A percentile compares a stretch with the other conserved stretches of the same genome.
Conservation (phyloP, 2,113 vertebrate species). For the Tetrao urogallus region DNA sequence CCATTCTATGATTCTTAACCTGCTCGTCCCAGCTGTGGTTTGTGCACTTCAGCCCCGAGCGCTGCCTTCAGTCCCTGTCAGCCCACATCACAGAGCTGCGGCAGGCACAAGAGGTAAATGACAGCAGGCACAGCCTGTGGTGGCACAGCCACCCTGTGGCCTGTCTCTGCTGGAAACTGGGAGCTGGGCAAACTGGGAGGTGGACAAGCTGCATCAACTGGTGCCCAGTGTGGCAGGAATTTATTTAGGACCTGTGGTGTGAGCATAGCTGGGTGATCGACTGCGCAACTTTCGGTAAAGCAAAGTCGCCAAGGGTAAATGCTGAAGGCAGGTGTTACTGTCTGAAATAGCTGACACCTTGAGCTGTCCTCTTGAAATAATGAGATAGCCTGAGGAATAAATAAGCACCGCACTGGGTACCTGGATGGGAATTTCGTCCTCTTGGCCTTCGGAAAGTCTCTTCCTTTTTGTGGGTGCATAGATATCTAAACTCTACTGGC, state of each 20-base stretch:
- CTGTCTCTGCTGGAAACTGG: not conserved
- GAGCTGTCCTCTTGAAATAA: not conserved
- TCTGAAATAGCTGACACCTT: not conserved
- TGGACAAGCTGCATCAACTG: not conserved
- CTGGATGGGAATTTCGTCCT: not conserved
- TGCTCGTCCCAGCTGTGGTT: conserved; percentile 75
- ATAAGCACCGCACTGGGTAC: not conserved
- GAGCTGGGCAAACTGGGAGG: not conserved
- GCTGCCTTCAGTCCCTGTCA: conserved; percentile 69
- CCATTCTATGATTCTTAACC: not conserved
- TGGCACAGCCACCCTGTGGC: fast-evolving
- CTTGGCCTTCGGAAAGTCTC: not conserved
- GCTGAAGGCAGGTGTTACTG: not conserved
- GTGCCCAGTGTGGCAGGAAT: not conserved
- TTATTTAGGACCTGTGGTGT: not conserved
- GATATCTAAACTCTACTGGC: fast-evolving
- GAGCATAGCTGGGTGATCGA: not conserved
- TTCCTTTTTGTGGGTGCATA: not conserved
- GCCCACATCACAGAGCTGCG: conserved; percentile 69
- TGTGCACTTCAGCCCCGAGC: conserved; percentile 67
- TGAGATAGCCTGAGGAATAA: conserved; percentile 7
- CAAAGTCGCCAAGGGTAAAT: not conserved
- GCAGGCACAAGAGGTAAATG: conserved; percentile 62
- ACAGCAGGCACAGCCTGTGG: not conserved
- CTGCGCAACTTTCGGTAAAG: not conserved